Evolutionary conservation across 2,888 invertebrate species (phyloP).

Genomic region (Eremobia ochroleuca): DNA sequence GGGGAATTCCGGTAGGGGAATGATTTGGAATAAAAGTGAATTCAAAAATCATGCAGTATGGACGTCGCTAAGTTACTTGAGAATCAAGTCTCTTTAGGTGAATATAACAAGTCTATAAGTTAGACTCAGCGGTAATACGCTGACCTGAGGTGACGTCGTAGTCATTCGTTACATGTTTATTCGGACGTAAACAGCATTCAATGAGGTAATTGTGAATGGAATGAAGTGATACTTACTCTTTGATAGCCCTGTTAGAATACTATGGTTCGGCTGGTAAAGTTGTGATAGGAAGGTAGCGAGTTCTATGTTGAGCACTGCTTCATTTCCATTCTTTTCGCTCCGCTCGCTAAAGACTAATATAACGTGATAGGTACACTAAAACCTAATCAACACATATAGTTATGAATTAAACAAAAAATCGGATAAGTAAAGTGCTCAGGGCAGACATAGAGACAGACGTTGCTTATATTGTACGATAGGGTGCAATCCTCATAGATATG

Average conservation of each 20-base stretch:
- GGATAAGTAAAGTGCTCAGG: too few relatives aligned
- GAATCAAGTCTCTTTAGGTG: not conserved
- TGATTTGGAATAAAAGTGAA: not conserved
- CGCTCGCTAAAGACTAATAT: not conserved
- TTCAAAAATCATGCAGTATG: not conserved
- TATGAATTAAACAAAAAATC: too few relatives aligned
- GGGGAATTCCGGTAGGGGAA: not conserved
- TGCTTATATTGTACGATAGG: not conserved
- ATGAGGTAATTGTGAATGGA: slow-evolving; percentile 26
- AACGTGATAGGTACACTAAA: not conserved
- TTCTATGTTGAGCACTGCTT: not conserved
- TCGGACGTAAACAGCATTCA: slow-evolving; percentile 40
- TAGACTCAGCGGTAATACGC: slow-evolving; percentile 17
- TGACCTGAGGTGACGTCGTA: slow-evolving; percentile 9
- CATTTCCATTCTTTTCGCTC: not conserved
- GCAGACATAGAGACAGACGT: too few relatives aligned
- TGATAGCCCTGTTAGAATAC: slow-evolving; percentile 12
- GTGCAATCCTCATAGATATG: too few relatives aligned
- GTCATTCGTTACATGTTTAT: slow-evolving; percentile 31
- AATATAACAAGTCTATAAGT: slow-evolving; percentile 16
- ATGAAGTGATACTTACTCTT: slow-evolving; percentile 17
- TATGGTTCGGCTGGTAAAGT: not conserved
- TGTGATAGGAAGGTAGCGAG: not conserved
- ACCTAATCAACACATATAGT: too few relatives aligned
- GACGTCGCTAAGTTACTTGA: not conserved